Evolutionary conservation across 2,113 vertebrate species (phyloP).

Genomic region (Istiophorus platypterus): DNA sequence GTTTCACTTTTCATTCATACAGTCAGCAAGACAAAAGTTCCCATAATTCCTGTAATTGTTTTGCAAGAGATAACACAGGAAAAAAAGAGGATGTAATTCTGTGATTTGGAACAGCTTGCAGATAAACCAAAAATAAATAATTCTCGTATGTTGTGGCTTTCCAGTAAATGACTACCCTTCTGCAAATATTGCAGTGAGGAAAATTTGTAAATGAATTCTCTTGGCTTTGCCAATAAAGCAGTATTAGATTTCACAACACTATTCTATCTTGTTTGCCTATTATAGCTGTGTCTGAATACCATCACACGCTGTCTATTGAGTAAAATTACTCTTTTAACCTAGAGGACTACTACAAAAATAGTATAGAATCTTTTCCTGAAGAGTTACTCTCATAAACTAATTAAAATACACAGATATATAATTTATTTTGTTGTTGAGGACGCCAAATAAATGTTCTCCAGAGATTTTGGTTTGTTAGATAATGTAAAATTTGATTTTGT

Average conservation of each 20-base stretch:
- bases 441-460: constrained; percentile 13
- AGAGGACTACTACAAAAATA: constrained; percentile 5
- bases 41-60: constrained; percentile 78
- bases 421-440: background rate
- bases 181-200: constrained; percentile 6
- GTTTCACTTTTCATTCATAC: constrained; percentile 65
- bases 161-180: constrained; percentile 11
- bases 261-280: constrained; percentile 28
- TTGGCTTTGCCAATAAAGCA: background rate
- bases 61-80: constrained; percentile 72
- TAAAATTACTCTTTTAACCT: background rate
- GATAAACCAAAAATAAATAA: constrained; percentile 54
- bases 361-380: background rate
- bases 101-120: constrained; percentile 56
- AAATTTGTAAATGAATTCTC: constrained; percentile 11
- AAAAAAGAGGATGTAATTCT: constrained; percentile 57
- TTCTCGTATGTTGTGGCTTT: constrained; percentile 24
- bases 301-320: constrained; percentile 4
- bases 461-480: background rate
- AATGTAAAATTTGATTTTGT: background rate
- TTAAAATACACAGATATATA: background rate
- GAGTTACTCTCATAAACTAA: background rate
- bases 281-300: constrained; percentile 41
- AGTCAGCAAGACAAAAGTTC: constrained; percentile 49
- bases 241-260: constrained; percentile 1